phyloP scores from a whole-genome alignment of 2,797 vertebrate genomes.

The Sebastolobus altivelis region DNA sequence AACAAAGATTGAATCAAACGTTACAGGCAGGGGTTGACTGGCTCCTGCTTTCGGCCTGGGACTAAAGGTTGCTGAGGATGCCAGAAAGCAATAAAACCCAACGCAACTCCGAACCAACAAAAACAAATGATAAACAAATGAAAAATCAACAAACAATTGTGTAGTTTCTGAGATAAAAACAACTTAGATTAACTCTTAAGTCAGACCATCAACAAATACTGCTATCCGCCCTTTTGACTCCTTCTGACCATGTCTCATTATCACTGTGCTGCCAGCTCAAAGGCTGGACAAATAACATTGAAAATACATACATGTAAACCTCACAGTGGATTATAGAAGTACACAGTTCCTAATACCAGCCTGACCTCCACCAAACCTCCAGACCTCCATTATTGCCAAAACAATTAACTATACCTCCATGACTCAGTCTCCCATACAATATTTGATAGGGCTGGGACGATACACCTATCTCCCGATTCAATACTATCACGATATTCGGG shows the following conservation, averaged over 20 bases:
- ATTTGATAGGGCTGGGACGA: too few relatives aligned
- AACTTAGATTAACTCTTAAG: background rate
- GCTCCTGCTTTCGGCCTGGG: background rate
- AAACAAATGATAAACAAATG: slow-evolving; percentile 1
- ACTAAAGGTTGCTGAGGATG: background rate
- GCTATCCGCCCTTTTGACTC: background rate
- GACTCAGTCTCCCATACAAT: background rate
- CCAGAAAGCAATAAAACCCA: background rate
- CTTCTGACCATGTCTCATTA: background rate
- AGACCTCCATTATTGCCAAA: background rate
- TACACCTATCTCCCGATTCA: too few relatives aligned
- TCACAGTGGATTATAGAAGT: background rate
- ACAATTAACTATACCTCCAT: background rate
- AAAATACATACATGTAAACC: background rate
- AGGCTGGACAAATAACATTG: background rate
- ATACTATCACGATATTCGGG: too few relatives aligned
- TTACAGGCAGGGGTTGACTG: background rate
- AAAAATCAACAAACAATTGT: background rate
- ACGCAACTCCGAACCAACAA: background rate
- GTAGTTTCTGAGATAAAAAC: background rate
- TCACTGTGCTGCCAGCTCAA: background rate
- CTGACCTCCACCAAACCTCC: background rate
- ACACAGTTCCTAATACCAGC: background rate
- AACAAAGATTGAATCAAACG: background rate
- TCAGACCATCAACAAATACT: background rate